These are phyloP conservation scores for Paramisgurnus dabryanus DNA, from an alignment of 2,113 vertebrate genomes.

Conservation along the genomic window DNA sequence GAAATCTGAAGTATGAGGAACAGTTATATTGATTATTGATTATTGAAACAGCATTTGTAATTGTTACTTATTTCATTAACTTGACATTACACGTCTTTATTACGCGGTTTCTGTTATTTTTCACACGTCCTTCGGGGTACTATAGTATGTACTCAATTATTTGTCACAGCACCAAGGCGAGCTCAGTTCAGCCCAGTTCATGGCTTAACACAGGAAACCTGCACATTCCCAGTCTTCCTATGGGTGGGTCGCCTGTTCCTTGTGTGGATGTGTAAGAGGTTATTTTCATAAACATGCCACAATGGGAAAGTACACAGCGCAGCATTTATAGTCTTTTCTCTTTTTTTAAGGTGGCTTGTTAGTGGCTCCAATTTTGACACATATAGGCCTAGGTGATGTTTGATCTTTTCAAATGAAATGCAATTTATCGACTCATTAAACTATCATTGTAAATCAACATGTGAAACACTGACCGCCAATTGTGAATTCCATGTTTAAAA, in stretches of 20 bases:
- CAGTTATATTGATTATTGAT: background rate
- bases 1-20: no score
- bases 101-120: background rate
- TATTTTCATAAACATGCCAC: slow-evolving; percentile 11
- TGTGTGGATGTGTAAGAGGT: slow-evolving; percentile 12
- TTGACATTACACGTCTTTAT: no score
- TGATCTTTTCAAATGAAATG: no score
- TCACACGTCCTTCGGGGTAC: background rate
- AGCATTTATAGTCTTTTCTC: slow-evolving; percentile 2
- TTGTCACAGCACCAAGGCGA: slow-evolving; percentile 10
- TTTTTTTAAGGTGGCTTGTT: background rate
- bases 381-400: no score
- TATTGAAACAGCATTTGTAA: no score
- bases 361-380: no score
- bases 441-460: no score
- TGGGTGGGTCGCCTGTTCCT: slow-evolving; percentile 45
- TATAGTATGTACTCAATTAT: slow-evolving; percentile 18
- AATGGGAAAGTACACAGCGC: slow-evolving; percentile 6
- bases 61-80: no score
- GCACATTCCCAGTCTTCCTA: slow-evolving; percentile 52
- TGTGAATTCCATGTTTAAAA: no score
- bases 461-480: no score
- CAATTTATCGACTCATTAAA: no score
- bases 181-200: slow-evolving; percentile 33
- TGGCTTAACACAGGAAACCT: slow-evolving; percentile 47